These are phyloP conservation scores for Yponomeuta plumbellus DNA, from an alignment of 2,888 invertebrate species.

Conservation along the genomic window DNA sequence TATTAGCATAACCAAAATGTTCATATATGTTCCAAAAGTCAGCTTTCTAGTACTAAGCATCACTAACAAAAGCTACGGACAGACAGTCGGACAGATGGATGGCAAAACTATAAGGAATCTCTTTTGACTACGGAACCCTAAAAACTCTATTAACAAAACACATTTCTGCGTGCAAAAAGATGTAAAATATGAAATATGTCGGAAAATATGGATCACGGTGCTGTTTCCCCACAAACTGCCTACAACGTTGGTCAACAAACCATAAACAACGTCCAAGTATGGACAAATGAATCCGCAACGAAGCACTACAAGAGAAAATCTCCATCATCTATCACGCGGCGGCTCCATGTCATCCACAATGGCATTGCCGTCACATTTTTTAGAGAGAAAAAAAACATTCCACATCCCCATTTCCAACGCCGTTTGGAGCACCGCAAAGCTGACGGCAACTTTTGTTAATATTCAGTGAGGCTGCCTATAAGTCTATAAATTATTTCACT, in stretches of 20 bases:
- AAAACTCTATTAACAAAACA: too few species aligned
- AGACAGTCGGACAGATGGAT: too few species aligned
- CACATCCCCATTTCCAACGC: not conserved
- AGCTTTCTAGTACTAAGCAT: too few species aligned
- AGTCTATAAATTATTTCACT: constrained; percentile 3
- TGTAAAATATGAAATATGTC: too few species aligned
- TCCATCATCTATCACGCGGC: not conserved
- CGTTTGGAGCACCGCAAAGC: not conserved
- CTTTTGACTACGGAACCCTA: too few species aligned
- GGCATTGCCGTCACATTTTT: not conserved
- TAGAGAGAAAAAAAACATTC: not conserved
- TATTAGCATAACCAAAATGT: too few species aligned
- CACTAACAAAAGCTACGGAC: too few species aligned
- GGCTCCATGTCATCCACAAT: not conserved
- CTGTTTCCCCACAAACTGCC: not conserved
- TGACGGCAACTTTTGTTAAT: not conserved
- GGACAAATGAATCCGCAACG: not conserved
- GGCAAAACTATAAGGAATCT: too few species aligned
- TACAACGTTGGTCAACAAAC: not conserved
- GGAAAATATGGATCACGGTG: not conserved
- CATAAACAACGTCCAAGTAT: not conserved
- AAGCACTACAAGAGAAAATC: not conserved
- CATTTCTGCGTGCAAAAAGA: too few species aligned
- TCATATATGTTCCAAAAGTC: too few species aligned
- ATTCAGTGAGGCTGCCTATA: not conserved